Evolutionary conservation across 2,797 vertebrate genomes (phyloP).

Genomic region (Lateolabrax maculatus): DNA sequence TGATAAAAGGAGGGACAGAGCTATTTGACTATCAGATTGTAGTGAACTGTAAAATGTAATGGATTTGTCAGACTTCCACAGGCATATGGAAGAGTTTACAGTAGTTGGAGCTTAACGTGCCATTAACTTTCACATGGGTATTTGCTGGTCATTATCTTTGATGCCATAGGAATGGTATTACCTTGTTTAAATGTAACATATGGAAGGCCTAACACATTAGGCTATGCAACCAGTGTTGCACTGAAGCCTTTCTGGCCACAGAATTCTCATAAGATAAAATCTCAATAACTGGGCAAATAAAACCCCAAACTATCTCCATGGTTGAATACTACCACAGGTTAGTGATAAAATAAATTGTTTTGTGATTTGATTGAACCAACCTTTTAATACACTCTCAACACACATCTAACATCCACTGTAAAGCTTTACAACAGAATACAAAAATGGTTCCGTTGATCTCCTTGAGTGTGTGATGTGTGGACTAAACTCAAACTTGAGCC

Average conservation of each 20-base stretch:
- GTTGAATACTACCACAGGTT: background rate
- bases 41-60: slow-evolving; percentile 71
- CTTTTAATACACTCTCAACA: background rate
- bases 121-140: slow-evolving; percentile 56
- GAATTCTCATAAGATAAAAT: background rate
- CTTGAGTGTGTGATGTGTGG: background rate
- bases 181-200: slow-evolving; percentile 56
- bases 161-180: slow-evolving; percentile 16
- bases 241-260: background rate
- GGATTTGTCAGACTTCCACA: slow-evolving; percentile 60
- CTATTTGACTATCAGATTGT: slow-evolving; percentile 61
- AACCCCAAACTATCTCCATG: background rate
- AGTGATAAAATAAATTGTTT: background rate
- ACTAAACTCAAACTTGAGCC: slow-evolving; percentile 37
- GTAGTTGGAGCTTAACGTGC: slow-evolving; percentile 48
- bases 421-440: background rate
- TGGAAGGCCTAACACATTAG: background rate
- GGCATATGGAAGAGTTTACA: slow-evolving; percentile 71
- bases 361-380: background rate
- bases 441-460: background rate
- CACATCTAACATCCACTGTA: slow-evolving; percentile 7
- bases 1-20: slow-evolving; percentile 63
- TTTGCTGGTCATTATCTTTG: slow-evolving; percentile 41
- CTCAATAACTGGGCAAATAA: background rate
- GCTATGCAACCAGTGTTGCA: background rate